Evolutionary conservation across 2,797 vertebrate genomes (phyloP), one percentile per base, ranked within the genome.

Genomic region (Enteromius trimaculatus): DNA sequence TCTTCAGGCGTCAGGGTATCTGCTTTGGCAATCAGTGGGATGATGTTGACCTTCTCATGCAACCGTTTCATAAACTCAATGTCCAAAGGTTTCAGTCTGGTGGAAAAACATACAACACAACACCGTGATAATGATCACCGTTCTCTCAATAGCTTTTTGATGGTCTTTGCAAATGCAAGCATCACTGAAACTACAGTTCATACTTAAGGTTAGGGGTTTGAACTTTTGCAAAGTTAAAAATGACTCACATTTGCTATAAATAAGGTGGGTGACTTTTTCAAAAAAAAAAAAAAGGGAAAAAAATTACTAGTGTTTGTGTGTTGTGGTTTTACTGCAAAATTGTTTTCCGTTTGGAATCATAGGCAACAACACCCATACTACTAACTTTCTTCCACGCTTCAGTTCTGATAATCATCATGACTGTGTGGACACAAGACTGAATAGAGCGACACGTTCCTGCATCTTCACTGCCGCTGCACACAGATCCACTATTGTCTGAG

Each of bases 31-130:
- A 99, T 99, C 92, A 99, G 95, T 21, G 98, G 98, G 92, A 99
- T 99, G 92, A 99, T 97, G 89, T 99, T 99, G 92, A 99, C 98
- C 93, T 99, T 99, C 94, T 99, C 97, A 84, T 99, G 98, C 93
- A 99, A 94, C 92, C 97, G 96, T 88, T 99, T 99, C 98, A 99
- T 99, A 91, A 99, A 99, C 91, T 99, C 98, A 65, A 99, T 98
- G 92, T 99, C 98, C 95, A 99, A 93, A n/a, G 98, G 98, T 90
- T 99, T 99, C 91, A 99, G 93, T 89, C 98, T 99, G 94, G 86
- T 6, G 0, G 42, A 60, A 65, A 47, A 69, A 72, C 26, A 74
- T 8, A 6, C 37, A 82, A 47, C 60, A 37, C 8, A 49, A 21
- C 62, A 84, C 7, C 21, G 9, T 42, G 42, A 23, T 23, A 31